Evolutionary conservation across 2,797 vertebrate genomes (phyloP).

Genomic region (Pitangus sulphuratus): DNA sequence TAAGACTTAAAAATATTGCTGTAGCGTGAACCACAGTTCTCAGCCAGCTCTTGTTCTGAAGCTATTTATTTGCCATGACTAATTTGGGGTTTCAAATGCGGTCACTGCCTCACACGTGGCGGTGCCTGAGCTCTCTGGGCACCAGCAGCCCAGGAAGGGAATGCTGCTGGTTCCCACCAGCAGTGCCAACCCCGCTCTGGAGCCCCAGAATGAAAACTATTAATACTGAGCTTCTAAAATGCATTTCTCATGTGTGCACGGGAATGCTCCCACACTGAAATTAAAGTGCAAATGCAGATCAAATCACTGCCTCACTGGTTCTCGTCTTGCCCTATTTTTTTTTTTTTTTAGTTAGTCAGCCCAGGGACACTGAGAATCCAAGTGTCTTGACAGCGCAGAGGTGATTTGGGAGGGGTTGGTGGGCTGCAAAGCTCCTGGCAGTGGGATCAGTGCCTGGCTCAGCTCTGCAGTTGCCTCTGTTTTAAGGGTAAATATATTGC

Average conservation of each 20-base stretch:
- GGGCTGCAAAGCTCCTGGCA: neutral
- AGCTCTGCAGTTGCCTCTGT: neutral
- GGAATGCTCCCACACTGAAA: neutral
- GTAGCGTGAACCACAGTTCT: neutral
- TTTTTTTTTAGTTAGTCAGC: neutral
- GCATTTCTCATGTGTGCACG: fast-evolving
- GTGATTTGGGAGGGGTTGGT: neutral
- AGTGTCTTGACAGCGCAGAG: neutral
- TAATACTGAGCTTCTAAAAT: neutral
- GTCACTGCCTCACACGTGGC: neutral
- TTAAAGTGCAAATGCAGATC: fast-evolving
- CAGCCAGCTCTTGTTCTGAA: neutral
- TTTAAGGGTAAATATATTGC: neutral
- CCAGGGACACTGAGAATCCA: neutral
- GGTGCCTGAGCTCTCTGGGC: neutral
- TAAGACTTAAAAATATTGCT: neutral
- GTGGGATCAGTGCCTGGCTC: fast-evolving
- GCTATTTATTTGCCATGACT: neutral
- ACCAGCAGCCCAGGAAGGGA: neutral
- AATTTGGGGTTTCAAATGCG: neutral
- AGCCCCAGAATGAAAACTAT: fast-evolving
- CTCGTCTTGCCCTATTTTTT: neutral
- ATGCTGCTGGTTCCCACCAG: fast-evolving
- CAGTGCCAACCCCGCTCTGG: neutral
- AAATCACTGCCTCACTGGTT: fast-evolving